A percentile compares a stretch with the other conserved stretches of the same genome.
Evolutionary conservation across 2,113 vertebrate genomes (phyloP).

Genomic region (Chamaetylas fuelleborni): DNA sequence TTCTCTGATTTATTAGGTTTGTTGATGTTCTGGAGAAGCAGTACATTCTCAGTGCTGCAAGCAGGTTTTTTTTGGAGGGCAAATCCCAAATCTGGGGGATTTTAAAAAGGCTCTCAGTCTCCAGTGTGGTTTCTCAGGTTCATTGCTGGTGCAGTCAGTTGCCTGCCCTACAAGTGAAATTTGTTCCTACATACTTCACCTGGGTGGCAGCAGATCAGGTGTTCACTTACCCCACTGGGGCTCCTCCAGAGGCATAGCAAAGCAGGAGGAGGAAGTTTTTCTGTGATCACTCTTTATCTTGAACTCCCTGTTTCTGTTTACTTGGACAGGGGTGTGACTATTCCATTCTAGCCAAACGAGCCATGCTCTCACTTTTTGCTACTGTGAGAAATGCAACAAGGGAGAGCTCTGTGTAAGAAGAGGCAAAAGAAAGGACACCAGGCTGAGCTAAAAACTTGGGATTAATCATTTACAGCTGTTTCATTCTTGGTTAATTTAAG

Average conservation of each 20-base stretch:
- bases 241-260: neutral
- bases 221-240: fast-evolving
- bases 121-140: neutral
- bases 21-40: neutral
- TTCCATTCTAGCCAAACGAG: neutral
- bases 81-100: neutral
- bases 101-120: neutral
- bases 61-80: neutral
- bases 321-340: neutral
- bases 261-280: neutral
- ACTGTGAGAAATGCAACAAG: neutral
- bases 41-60: neutral
- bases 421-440: neutral
- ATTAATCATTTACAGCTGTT: neutral
- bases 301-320: neutral
- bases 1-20: neutral
- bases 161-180: neutral
- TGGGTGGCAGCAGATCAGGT: neutral
- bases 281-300: neutral
- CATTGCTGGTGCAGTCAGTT: neutral
- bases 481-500: neutral
- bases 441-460: neutral
- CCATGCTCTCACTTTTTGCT: neutral
- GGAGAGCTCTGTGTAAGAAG: neutral
- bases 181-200: neutral